Conservation (phyloP, 2,113 vertebrate genomes). For the Siphamia tubifer region DNA sequence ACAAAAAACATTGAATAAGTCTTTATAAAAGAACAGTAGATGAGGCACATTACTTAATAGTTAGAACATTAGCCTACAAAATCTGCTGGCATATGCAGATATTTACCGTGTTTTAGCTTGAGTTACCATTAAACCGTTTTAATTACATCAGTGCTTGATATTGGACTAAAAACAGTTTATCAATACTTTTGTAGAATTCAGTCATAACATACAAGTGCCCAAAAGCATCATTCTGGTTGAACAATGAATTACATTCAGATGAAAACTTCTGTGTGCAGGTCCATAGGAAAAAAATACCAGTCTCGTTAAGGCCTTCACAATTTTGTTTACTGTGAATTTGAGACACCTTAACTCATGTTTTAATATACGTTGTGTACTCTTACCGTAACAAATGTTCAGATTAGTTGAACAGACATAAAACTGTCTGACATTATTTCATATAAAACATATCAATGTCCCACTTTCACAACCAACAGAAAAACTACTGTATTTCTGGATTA, state of each 20-base stretch:
- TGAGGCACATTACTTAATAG: not conserved
- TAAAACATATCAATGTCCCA: not conserved
- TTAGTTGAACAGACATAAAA: slow-evolving; percentile 6
- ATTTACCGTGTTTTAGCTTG: not conserved
- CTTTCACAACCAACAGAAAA: not conserved
- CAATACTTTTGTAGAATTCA: not conserved
- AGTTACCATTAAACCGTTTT: not conserved
- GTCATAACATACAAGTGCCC: not conserved
- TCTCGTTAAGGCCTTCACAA: too few relatives aligned
- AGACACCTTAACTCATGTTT: not conserved
- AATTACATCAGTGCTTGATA: not conserved
- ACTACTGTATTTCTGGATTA: not conserved
- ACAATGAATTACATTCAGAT: not conserved
- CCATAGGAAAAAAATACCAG: not conserved
- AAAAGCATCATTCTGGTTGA: not conserved
- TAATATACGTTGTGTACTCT: not conserved
- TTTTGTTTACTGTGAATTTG: not conserved
- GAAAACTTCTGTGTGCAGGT: not conserved
- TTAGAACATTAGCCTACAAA: not conserved
- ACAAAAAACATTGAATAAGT: not conserved
- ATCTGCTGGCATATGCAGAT: not conserved
- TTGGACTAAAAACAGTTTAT: slow-evolving; percentile 25
- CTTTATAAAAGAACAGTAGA: slow-evolving; percentile 35
- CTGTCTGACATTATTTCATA: not conserved
- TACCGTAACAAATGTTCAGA: not conserved